A percentile compares a stretch with the other conserved stretches of the same genome.
phyloP scores from a whole-genome alignment of 2,888 invertebrate species.

The Oscheius myriophilus region DNA sequence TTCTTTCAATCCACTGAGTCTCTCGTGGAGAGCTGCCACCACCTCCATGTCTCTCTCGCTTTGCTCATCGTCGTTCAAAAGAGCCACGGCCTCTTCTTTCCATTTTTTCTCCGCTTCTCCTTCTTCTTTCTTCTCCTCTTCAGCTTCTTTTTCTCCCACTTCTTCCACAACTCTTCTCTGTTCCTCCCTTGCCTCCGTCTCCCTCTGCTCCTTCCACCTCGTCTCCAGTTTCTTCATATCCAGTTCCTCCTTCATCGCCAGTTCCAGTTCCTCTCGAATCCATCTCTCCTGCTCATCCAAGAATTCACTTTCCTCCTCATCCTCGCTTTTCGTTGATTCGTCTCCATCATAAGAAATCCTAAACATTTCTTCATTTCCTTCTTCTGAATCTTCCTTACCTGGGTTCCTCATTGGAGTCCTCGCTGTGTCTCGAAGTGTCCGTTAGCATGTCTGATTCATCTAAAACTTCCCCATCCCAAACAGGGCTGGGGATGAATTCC shows the following conservation, averaged over 20 bases:
- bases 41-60: conserved; percentile 48
- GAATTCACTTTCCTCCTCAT: conserved; percentile 32
- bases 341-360: conserved; percentile 39
- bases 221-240: conserved; percentile 28
- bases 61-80: conserved; percentile 46
- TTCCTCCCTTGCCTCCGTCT: background rate
- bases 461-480: conserved; percentile 50
- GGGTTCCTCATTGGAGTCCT: conserved; percentile 10
- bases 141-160: background rate
- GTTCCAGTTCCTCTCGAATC: conserved; percentile 41
- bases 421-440: conserved; percentile 36
- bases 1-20: conserved; percentile 42
- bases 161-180: background rate
- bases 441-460: conserved; percentile 57
- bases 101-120: conserved; percentile 31
- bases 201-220: conserved; percentile 9
- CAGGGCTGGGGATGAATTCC: conserved; percentile 33
- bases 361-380: conserved; percentile 3
- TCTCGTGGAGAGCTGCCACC: conserved; percentile 45
- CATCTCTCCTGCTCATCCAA: conserved; percentile 30
- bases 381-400: conserved; percentile 4
- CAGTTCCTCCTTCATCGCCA: conserved; percentile 33
- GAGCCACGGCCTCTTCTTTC: conserved; percentile 40
- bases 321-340: conserved; percentile 40
- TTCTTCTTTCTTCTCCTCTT: background rate